phyloP scores from a whole-genome alignment of 2,113 vertebrate species.

The Carassius gibelio region DNA sequence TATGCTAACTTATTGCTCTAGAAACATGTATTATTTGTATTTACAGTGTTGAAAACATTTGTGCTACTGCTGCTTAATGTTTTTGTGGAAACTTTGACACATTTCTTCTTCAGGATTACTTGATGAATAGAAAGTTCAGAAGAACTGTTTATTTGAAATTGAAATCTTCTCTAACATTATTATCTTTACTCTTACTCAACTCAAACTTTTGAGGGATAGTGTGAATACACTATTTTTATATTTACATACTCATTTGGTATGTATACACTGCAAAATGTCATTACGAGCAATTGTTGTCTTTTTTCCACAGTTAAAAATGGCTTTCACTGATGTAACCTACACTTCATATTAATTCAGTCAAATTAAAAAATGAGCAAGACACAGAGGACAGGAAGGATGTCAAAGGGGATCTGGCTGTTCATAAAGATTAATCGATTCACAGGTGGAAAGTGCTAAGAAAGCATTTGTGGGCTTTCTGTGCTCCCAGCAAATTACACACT shows the following conservation, averaged over 20 bases:
- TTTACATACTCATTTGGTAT: no score
- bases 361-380: neutral
- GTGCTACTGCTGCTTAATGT: neutral
- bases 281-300: no score
- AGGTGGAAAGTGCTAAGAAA: constrained; percentile 37
- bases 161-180: neutral
- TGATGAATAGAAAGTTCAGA: neutral
- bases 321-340: no score
- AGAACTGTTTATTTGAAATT: neutral
- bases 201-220: neutral
- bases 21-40: neutral
- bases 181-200: neutral
- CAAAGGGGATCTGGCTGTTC: constrained; percentile 28
- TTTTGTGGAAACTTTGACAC: neutral
- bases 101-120: neutral
- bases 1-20: neutral
- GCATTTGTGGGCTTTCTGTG: constrained; percentile 32
- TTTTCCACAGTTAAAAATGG: no score
- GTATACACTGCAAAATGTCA: no score
- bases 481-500: constrained; percentile 47
- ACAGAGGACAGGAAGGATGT: constrained; percentile 30
- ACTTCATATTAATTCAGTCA: no score
- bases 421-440: constrained; percentile 49
- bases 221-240: no score
- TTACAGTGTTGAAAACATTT: neutral